These are phyloP conservation scores for Kradibia gibbosae DNA, from an alignment of 1,140 invertebrate species.

Conservation along the genomic window DNA sequence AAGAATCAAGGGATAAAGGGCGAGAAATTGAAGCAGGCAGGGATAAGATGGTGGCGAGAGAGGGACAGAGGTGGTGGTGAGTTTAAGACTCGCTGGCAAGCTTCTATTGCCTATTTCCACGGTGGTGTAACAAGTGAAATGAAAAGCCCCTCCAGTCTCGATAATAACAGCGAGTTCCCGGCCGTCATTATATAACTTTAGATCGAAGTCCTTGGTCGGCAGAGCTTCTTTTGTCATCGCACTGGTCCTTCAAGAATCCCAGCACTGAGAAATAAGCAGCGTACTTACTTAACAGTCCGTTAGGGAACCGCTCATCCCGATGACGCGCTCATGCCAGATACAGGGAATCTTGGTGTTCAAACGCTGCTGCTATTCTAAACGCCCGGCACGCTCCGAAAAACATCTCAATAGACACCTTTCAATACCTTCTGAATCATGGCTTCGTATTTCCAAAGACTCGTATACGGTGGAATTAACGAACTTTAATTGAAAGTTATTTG, in stretches of 20 bases:
- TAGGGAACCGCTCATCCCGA: background rate
- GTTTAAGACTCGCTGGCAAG: background rate
- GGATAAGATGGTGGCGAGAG: background rate
- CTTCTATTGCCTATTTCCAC: conserved; percentile 4
- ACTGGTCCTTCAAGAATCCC: background rate
- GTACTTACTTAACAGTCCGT: background rate
- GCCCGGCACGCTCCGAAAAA: background rate
- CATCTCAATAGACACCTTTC: background rate
- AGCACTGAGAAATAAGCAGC: background rate
- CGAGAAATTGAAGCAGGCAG: background rate
- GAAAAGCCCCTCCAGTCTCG: conserved; percentile 18
- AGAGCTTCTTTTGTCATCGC: background rate
- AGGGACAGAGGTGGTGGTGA: background rate
- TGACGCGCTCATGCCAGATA: background rate
- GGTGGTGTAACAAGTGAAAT: conserved; percentile 30
- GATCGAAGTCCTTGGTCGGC: background rate
- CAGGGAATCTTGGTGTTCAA: background rate
- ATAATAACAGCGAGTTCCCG: conserved; percentile 5
- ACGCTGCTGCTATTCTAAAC: background rate
- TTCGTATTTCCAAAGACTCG: background rate
- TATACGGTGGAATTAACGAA: background rate
- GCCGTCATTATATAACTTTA: conserved; percentile 29
- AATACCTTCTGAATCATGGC: background rate
- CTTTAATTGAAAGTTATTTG: conserved; percentile 1
- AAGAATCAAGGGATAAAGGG: conserved; percentile 1